phyloP scores from a whole-genome alignment of 2,888 invertebrate genomes.

The Cataglyphis livida region DNA sequence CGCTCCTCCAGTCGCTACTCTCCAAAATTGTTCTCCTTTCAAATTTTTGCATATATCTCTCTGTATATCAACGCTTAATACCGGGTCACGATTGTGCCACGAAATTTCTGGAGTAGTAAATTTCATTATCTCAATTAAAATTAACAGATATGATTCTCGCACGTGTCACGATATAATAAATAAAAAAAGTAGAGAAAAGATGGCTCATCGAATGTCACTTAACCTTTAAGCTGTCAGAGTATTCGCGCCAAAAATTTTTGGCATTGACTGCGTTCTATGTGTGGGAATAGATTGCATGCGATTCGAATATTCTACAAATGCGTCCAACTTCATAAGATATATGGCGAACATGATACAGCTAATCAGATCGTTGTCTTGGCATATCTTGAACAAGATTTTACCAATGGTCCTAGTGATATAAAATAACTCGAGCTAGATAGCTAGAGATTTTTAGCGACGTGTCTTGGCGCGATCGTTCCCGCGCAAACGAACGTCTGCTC shows the following conservation, averaged over 20 bases:
- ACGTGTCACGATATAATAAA: background rate
- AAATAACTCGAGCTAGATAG: background rate
- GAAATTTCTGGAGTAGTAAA: slow-evolving; percentile 98
- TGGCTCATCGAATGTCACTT: slow-evolving; percentile 9
- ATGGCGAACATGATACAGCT: background rate
- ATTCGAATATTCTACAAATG: no score
- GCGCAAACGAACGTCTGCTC: slow-evolving; percentile 76
- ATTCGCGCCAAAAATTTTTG: slow-evolving; percentile 60
- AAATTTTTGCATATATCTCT: slow-evolving; percentile 85
- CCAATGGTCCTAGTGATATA: background rate
- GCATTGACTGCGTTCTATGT: no score
- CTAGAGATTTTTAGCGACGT: slow-evolving; percentile 55
- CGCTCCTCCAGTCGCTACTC: slow-evolving; percentile 96
- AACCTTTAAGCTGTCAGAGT: slow-evolving; percentile 61
- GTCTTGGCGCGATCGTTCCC: slow-evolving; percentile 69
- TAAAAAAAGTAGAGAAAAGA: background rate
- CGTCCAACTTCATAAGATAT: no score
- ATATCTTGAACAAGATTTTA: background rate
- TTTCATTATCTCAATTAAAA: slow-evolving; percentile 90
- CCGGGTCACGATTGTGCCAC: slow-evolving; percentile 98
- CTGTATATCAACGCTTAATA: slow-evolving; percentile 95
- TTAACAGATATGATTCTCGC: background rate
- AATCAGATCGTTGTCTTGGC: background rate
- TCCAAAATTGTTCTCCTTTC: slow-evolving; percentile 87
- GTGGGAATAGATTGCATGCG: no score